Evolutionary conservation across 2,888 invertebrate species (phyloP).

Genomic region (Stenodera caucasica): DNA sequence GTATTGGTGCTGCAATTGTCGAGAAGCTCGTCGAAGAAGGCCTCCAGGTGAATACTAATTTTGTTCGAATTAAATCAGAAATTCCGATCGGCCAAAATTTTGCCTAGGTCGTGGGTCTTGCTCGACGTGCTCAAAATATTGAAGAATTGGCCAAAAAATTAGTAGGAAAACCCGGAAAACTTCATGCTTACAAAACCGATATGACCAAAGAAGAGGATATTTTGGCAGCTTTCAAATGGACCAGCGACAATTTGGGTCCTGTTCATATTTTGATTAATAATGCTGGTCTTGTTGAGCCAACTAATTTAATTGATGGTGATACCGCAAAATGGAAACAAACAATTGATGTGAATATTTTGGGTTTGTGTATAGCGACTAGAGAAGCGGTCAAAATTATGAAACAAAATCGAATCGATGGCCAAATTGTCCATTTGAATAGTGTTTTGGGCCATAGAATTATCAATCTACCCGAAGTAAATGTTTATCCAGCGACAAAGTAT

Average conservation of each 20-base stretch:
- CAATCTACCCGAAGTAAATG: slow-evolving; percentile 32
- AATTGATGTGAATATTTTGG: slow-evolving; percentile 34
- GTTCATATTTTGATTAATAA: slow-evolving; percentile 52
- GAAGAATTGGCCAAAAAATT: slow-evolving; percentile 31
- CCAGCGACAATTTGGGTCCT: slow-evolving; percentile 46
- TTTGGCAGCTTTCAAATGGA: slow-evolving; percentile 45
- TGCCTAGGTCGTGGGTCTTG: slow-evolving; percentile 41
- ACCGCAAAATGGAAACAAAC: slow-evolving; percentile 33
- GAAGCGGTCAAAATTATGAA: slow-evolving; percentile 38
- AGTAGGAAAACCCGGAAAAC: slow-evolving; percentile 39
- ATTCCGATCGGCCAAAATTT: no score
- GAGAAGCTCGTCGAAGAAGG: slow-evolving; percentile 57
- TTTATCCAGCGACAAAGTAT: slow-evolving; percentile 44
- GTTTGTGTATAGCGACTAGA: slow-evolving; percentile 33
- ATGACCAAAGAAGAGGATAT: slow-evolving; percentile 48
- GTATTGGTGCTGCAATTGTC: slow-evolving; percentile 61
- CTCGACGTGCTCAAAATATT: slow-evolving; percentile 34
- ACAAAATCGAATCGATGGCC: slow-evolving; percentile 30
- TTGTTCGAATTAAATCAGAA: neutral
- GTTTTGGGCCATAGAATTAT: slow-evolving; percentile 36
- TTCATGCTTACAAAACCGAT: slow-evolving; percentile 48
- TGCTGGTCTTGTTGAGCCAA: slow-evolving; percentile 43
- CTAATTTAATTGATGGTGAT: slow-evolving; percentile 38
- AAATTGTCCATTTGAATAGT: slow-evolving; percentile 41
- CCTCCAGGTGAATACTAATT: slow-evolving; percentile 58